Base-by-base conservation (phyloP, 2,888 invertebrate species). In the Oscheius onirici region DNA sequence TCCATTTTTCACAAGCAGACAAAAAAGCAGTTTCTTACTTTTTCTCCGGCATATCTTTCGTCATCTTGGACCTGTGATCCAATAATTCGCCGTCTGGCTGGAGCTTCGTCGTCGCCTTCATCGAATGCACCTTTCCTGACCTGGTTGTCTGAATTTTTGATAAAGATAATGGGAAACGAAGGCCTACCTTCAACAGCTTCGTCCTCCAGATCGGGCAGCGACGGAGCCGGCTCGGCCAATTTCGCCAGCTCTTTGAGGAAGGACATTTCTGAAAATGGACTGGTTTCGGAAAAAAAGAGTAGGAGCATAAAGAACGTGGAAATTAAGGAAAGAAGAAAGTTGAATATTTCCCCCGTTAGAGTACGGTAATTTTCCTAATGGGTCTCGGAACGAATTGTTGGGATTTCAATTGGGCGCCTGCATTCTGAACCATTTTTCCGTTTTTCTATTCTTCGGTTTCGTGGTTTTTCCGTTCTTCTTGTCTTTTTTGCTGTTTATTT, bases 161-260 rank as follows among this genome's bases (percentile, higher is more conserved):
- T 13, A 61, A 17, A 28, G 3, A 6, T 10, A 13, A 8, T 10
- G n/a, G 15, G 1, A 55, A 57, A 68, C 34, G 24, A 58, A 55
- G 34, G 34, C 46, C 6, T 10, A 71, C 74, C 73, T 46, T 75
- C 79, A n/a, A 58, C 40, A 69, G 75, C 67, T 40, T 71, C 70
- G 54, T 76, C 78, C 63, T 82, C 82, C 26, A 80, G 22, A 67
- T 82, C 82, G 1, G 82, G 80, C 15, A 82, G 54, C 46, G 69
- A 72, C 6, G 80, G 63, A 3, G 76, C 79, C 5, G 80, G 77
- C 55, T 65, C 66, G 22, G 73, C 72, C 28, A 78, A 52, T 44
- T 76, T 78, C 26, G 73, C 72, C 41, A 82, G 73, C 24, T 82
- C 78, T 49, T 80, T 76, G 20, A 80, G 74, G 20, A 82, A 73